These are phyloP conservation scores for Forficula auricularia DNA, from an alignment of 1,140 invertebrate genomes.

Conservation along the genomic window DNA sequence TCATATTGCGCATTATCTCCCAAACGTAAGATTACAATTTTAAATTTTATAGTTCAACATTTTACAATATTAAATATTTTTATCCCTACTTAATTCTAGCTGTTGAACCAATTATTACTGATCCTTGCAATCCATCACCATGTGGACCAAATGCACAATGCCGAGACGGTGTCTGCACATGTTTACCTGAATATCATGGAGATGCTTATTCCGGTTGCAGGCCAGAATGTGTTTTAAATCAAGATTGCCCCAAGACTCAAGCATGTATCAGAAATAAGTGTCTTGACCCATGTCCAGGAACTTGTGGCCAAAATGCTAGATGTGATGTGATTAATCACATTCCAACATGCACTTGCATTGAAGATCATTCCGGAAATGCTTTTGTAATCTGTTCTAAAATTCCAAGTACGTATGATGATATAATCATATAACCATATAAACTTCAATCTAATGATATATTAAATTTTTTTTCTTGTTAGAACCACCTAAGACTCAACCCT, in stretches of 20 bases:
- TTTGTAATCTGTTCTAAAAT: constrained; percentile 39
- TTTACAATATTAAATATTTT: constrained; percentile 8
- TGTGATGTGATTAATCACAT: constrained; percentile 53
- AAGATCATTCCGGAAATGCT: constrained; percentile 49
- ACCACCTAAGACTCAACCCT: constrained; percentile 26
- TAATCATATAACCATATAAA: neutral
- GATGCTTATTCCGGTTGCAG: constrained; percentile 42
- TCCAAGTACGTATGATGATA: constrained; percentile 32
- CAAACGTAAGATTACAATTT: constrained; percentile 11
- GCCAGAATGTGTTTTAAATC: constrained; percentile 43
- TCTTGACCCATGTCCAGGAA: constrained; percentile 50
- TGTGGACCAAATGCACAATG: constrained; percentile 52
- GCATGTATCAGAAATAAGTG: constrained; percentile 59
- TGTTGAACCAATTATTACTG: constrained; percentile 15
- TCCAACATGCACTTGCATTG: constrained; percentile 48
- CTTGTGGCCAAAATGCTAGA: constrained; percentile 47
- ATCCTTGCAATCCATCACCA: constrained; percentile 38
- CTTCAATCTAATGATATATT: neutral
- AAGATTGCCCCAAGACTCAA: constrained; percentile 40
- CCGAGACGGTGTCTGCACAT: constrained; percentile 37
- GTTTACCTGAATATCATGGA: constrained; percentile 39
- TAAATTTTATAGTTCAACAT: constrained; percentile 1
- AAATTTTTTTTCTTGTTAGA: neutral
- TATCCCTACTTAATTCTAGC: constrained; percentile 16
- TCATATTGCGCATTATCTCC: constrained; percentile 34